phyloP scores from a whole-genome alignment of 2,113 vertebrate genomes.

The Rhinoderma darwinii region DNA sequence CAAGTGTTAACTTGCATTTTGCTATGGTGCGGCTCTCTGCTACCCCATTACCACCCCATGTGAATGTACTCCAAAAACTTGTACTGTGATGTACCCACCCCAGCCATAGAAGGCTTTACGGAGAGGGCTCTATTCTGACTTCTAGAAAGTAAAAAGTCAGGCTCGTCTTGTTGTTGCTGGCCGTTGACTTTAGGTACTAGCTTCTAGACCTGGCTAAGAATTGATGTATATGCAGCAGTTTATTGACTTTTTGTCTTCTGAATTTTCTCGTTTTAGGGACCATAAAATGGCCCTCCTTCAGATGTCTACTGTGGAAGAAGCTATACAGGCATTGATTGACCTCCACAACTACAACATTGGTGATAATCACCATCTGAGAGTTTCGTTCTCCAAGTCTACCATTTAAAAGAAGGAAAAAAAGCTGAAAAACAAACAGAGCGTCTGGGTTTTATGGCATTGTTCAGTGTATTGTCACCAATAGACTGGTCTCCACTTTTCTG shows the following conservation, averaged over 20 bases:
- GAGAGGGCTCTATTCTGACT: too few relatives aligned
- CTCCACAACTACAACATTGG: constrained; percentile 99
- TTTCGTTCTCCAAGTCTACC: constrained; percentile 98
- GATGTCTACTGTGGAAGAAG: constrained; percentile 96
- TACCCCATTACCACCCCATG: too few relatives aligned
- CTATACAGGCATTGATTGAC: constrained; percentile 94
- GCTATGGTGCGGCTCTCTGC: too few relatives aligned
- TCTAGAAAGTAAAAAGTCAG: too few relatives aligned
- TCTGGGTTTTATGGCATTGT: constrained; percentile 73
- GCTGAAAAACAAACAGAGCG: constrained; percentile 61
- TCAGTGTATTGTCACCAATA: constrained; percentile 78
- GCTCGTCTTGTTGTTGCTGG: too few relatives aligned
- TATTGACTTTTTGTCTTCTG: background rate
- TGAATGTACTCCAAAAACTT: too few relatives aligned
- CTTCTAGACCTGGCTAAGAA: too few relatives aligned
- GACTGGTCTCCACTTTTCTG: constrained; percentile 87
- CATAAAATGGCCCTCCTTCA: constrained; percentile 98
- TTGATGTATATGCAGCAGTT: too few relatives aligned
- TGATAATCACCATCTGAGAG: constrained; percentile 94
- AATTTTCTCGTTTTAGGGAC: constrained; percentile 81
- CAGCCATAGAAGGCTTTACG: too few relatives aligned
- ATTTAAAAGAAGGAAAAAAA: constrained; percentile 74
- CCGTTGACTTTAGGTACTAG: too few relatives aligned
- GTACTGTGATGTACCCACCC: too few relatives aligned
- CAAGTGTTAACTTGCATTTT: too few relatives aligned